A percentile compares a stretch with the other conserved stretches of the same genome.
These are phyloP conservation scores for Sitta carolinensis DNA, from an alignment of 2,797 vertebrate genomes.

Conservation along the genomic window DNA sequence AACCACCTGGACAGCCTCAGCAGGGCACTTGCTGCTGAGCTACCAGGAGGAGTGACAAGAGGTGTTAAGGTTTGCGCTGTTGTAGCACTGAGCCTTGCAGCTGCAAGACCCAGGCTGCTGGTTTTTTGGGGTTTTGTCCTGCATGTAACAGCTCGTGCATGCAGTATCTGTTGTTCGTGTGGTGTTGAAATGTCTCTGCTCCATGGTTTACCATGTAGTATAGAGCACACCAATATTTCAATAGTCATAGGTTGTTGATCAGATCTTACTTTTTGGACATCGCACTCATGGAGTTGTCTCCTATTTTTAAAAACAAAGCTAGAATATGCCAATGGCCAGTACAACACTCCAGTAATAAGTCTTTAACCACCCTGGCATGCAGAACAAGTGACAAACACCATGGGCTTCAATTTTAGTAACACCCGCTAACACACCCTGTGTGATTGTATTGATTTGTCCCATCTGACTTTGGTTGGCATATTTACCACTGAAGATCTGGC, in stretches of 20 bases:
- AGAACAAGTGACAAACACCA: neutral
- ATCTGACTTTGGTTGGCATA: neutral
- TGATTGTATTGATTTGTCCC: neutral
- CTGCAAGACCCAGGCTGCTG: too few relatives aligned
- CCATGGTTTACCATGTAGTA: too few relatives aligned
- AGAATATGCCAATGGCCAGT: neutral
- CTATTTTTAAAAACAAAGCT: neutral
- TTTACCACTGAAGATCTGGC: neutral
- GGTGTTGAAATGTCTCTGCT: neutral
- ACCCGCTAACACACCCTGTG: accelerated
- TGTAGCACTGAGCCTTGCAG: neutral
- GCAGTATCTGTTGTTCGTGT: neutral
- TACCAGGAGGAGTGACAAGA: accelerated
- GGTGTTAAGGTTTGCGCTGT: accelerated
- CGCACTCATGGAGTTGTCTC: accelerated
- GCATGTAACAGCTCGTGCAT: neutral
- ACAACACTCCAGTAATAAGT: neutral
- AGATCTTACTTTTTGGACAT: neutral
- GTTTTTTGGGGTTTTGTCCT: accelerated
- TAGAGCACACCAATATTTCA: neutral
- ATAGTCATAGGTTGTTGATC: neutral
- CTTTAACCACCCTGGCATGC: neutral
- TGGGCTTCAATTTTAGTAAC: neutral
- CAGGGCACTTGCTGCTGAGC: accelerated
- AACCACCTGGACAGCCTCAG: accelerated